Base-by-base conservation (phyloP, 2,888 invertebrate genomes). In the Venustoraphidia nigricollis region DNA sequence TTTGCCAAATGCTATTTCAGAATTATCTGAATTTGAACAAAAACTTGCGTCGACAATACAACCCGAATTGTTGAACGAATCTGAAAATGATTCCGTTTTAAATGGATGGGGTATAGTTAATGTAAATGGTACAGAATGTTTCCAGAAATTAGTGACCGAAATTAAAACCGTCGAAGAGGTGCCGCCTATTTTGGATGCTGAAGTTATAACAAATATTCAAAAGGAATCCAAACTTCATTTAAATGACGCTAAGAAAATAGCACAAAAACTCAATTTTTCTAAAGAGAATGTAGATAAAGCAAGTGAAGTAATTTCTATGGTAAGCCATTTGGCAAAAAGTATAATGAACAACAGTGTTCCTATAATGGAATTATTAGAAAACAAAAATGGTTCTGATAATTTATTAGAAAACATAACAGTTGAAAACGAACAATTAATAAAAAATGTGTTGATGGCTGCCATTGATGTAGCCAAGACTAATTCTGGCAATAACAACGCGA, bases 171-270 rank as follows among this genome's bases (percentile, higher is more conserved):
- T 17, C 10, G 43, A 34, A 17, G 34, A 43, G 11, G 27, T 34
- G 17, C 17, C 17, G 27, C 10, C 43, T 34, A 34, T 43, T 11
- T 11, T 41, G 41, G 9, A 41, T 11, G 11, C 17, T 8, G 37
- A 36, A 37, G 36, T 45, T n/a, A 38, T 45, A 14, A 14, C 37
- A 37, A 14, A 36, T 8, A 45, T 17, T 10, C 37, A 37, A 45
- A 37, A 45, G n/a, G 14, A 45, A 37, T 45, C 45, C 1, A 45
- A 45, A 46, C 43, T 61, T 2, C 61, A 62, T 50, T 54, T 57
- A 17, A 61, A 61, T 52, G 59, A 47, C 10, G 34, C 14, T 4
- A 43, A 52, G 34, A 42, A 50, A n/a, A 51, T 52, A 41, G 46
- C 50, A 10, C 27, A 41, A 44, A 49, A 42, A 36, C 43, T 49